Base-by-base conservation (phyloP, 2,113 vertebrate species). In the Hippocampus comes region DNA sequence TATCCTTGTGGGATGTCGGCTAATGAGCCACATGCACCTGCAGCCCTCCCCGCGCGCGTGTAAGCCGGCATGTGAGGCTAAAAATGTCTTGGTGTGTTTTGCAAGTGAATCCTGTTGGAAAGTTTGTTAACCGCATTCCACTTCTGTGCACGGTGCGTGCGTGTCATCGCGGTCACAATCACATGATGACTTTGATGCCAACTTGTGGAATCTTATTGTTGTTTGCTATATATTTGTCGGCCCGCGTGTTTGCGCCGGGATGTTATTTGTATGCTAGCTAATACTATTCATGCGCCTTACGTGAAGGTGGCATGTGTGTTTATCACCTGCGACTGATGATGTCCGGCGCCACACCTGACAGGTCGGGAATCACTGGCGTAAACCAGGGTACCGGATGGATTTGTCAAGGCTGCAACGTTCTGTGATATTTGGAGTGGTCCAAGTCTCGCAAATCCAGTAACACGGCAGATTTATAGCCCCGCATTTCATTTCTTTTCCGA, bases 1-100 rank as follows among this genome's bases (percentile, higher is more conserved):
- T 87, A 87, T 84, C 81, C 84, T 76, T 80, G 76, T 84, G 84
- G 82, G 83, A 89, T 86, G 71, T 85, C 75, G 77, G 78, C 76
- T 91, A 88, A 89, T 87, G 77, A 83, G 79, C 74, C 64, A 55
- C 74, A 76, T 78, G 79, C 75, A 85, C 74, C 68, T 77, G 69
- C 63, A 6, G 20, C 38, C 63, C 21, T 61, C 8, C 7, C 27
- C 63, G 57, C 76, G 34, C 76, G 34, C 72, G 70, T 72, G 23
- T 57, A 25, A 69, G 18, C 30, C 61, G 63, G 70, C 68, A 5
- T 67, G 57, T 30, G 14, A 48, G 64, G n/a, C 34, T 38, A 60
- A 15, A 59, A 70, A 21, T 75, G n/a, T 61, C 43, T 75, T 60
- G 77, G n/a, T 70, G 56, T 71, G 9, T 43, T 64, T 64, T 34